These are phyloP conservation scores for Agriopis marginaria DNA, from an alignment of 2,888 invertebrate genomes.

Conservation along the genomic window DNA sequence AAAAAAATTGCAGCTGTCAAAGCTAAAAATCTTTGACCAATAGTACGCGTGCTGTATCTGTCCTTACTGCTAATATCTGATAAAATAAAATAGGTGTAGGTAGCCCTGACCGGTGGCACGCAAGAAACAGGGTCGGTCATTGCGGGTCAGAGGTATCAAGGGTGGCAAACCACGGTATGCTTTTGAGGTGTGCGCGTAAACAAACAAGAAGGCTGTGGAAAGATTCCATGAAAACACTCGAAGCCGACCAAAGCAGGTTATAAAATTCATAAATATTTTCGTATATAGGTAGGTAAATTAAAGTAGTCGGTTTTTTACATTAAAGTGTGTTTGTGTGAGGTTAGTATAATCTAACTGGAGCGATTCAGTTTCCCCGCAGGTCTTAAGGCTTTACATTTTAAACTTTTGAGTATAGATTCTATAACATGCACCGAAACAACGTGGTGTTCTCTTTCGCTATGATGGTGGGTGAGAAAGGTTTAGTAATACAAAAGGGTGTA, in stretches of 20 bases:
- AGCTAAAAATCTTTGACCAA: too few species aligned
- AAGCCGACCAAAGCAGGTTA: too few species aligned
- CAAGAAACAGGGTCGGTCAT: constrained; percentile 26
- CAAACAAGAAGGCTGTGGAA: constrained; percentile 18
- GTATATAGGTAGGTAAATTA: not conserved
- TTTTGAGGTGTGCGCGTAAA: constrained; percentile 12
- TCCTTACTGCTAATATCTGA: not conserved
- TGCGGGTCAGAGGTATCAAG: constrained; percentile 8
- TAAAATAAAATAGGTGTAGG: not conserved
- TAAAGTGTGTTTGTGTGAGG: not conserved
- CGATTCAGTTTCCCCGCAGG: not conserved
- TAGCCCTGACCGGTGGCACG: constrained; percentile 33
- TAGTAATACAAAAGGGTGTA: too few species aligned
- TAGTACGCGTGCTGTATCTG: too few species aligned
- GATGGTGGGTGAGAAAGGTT: too few species aligned
- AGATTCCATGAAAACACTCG: constrained; percentile 10
- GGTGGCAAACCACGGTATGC: constrained; percentile 14
- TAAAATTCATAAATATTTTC: too few species aligned
- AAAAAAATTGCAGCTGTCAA: too few species aligned
- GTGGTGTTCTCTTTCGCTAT: too few species aligned
- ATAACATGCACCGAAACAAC: too few species aligned
- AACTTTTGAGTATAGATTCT: too few species aligned
- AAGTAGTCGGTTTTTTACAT: not conserved
- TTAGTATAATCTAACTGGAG: not conserved
- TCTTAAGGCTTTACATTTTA: too few species aligned